Evolutionary conservation across 2,888 invertebrate genomes (phyloP).

Genomic region (Clistopyga incitator): DNA sequence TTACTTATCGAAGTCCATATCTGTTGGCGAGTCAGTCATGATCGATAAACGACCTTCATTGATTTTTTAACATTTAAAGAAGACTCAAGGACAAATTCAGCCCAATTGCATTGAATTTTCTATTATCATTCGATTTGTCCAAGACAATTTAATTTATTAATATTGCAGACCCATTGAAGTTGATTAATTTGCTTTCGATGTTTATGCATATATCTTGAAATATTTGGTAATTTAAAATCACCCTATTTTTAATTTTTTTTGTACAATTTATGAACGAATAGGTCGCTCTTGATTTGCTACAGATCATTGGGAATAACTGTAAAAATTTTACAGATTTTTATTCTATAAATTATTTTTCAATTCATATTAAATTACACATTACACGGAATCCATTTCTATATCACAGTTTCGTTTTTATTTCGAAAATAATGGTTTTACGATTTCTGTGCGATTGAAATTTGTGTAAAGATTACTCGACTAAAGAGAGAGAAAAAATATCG

Average conservation of each 20-base stretch:
- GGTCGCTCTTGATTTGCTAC: not conserved
- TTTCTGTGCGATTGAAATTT: too few relatives aligned
- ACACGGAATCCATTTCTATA: too few relatives aligned
- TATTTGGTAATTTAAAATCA: not conserved
- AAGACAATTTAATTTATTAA: not conserved
- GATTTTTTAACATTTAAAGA: not conserved
- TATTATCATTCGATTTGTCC: not conserved
- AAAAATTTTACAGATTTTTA: not conserved
- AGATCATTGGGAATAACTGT: not conserved
- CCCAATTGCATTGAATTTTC: not conserved
- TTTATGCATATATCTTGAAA: not conserved
- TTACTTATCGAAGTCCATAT: not conserved
- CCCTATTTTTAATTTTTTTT: not conserved
- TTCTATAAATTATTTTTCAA: not conserved
- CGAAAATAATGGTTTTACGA: too few relatives aligned
- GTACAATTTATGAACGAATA: slow-evolving; percentile 1
- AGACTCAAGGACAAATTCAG: not conserved
- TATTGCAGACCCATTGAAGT: not conserved
- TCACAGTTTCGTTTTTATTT: too few relatives aligned
- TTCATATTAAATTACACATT: not conserved
- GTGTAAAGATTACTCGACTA: too few relatives aligned
- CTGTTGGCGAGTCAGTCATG: not conserved
- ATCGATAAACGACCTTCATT: not conserved
- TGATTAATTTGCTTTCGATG: not conserved
- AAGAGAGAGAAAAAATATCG: too few relatives aligned